A percentile compares a stretch with the other conserved stretches of the same genome.
Conservation (phyloP, 1,140 invertebrate species). For the Linepithema humile region DNA sequence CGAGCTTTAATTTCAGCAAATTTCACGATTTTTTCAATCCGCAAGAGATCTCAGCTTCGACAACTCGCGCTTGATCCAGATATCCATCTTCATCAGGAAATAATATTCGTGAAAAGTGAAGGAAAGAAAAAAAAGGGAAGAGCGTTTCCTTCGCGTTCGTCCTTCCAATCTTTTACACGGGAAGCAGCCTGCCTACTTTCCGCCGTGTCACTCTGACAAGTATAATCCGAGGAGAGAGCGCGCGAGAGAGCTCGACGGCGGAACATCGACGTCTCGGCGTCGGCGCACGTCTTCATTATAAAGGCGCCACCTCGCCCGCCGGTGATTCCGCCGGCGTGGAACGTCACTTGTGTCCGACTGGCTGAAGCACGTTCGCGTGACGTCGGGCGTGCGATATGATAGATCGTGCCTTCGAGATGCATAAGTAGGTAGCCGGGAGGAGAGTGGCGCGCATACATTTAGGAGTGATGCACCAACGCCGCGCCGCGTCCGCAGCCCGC, state of each 20-base stretch:
- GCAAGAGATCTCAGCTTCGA: neutral
- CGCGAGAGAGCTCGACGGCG: too few species aligned
- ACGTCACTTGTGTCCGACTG: constrained; percentile 33
- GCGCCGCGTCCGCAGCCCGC: neutral
- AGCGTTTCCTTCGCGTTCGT: neutral
- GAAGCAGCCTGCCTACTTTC: constrained; percentile 7
- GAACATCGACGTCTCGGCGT: constrained; percentile 44
- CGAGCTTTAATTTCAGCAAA: neutral
- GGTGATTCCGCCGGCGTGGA: constrained; percentile 7
- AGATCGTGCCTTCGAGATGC: constrained; percentile 50
- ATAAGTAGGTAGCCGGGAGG: neutral
- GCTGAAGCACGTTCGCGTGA: constrained; percentile 32
- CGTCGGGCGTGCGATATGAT: constrained; percentile 44
- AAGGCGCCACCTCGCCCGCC: constrained; percentile 20
- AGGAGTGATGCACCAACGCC: neutral
- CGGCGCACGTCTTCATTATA: constrained; percentile 55
- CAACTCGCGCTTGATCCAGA: neutral
- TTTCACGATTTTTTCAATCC: neutral
- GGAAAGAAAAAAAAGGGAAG: neutral
- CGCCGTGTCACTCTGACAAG: constrained; percentile 20
- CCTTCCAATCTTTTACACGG: neutral
- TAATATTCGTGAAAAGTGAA: constrained; percentile 10
- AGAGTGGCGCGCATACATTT: neutral
- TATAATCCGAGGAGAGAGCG: neutral
- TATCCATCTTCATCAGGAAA: neutral